Percentiles rank a stretch among this genome's conserved stretches.
phyloP scores from a whole-genome alignment of 1,140 invertebrate species.

The Ceratosolen fusciceps region DNA sequence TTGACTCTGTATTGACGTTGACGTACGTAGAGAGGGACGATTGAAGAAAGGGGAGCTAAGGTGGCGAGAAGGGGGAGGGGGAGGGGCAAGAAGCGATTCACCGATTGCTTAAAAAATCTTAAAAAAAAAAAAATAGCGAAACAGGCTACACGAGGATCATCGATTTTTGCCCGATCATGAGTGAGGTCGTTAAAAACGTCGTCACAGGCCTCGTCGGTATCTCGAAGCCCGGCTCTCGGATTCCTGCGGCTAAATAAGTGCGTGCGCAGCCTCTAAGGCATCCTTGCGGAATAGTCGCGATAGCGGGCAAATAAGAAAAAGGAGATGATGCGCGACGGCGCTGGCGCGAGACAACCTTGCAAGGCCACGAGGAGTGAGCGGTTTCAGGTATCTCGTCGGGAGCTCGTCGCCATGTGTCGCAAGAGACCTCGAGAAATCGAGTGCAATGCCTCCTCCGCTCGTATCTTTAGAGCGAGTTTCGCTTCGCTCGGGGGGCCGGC shows the following conservation, averaged over 20 bases:
- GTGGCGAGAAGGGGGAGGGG: no score
- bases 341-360: constrained; percentile 47
- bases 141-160: background rate
- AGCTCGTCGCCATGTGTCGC: constrained; percentile 10
- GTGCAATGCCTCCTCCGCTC: constrained; percentile 39
- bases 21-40: no score
- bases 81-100: no score
- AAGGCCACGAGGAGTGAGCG: constrained; percentile 47
- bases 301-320: background rate
- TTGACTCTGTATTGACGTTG: no score
- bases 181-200: background rate
- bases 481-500: no score
- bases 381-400: constrained; percentile 6
- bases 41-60: no score
- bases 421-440: constrained; percentile 38
- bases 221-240: no score
- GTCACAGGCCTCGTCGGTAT: background rate
- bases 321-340: background rate
- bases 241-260: background rate
- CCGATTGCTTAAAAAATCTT: no score
- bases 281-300: background rate
- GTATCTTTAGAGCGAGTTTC: background rate
- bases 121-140: background rate
- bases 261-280: background rate
- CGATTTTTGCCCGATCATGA: background rate